Evolutionary conservation across 2,113 vertebrate genomes (phyloP).

Genomic region (Mus pahari): DNA sequence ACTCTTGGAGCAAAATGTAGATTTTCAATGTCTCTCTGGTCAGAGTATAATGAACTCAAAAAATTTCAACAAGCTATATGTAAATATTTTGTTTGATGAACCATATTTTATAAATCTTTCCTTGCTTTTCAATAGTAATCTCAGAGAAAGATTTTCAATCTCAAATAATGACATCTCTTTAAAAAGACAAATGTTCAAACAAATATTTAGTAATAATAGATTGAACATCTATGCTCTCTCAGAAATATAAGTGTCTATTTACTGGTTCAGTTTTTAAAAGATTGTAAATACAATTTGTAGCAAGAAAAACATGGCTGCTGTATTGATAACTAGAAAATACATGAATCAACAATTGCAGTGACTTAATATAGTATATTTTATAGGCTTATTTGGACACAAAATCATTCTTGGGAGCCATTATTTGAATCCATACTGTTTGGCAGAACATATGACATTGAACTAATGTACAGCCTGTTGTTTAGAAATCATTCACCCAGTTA

Average conservation of each 20-base stretch:
- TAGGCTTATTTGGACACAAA: not conserved
- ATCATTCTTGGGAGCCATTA: not conserved
- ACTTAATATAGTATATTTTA: not conserved
- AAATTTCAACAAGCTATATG: not conserved
- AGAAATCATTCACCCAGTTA: not conserved
- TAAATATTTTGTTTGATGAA: not conserved
- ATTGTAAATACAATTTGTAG: not conserved
- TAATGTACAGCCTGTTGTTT: not conserved
- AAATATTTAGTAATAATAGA: not conserved
- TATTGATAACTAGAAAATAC: not conserved
- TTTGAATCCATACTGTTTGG: not conserved
- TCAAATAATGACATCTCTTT: slow-evolving; percentile 4
- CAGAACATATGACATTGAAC: not conserved
- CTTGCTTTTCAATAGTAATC: not conserved
- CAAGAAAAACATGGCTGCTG: not conserved
- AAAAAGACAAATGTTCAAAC: not conserved
- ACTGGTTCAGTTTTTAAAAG: not conserved
- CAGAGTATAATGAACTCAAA: not conserved
- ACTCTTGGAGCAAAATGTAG: not conserved
- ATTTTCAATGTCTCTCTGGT: not conserved
- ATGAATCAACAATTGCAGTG: not conserved
- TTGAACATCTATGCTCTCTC: not conserved
- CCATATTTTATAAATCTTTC: not conserved
- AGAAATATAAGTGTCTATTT: not conserved
- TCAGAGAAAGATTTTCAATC: not conserved